Evolutionary conservation across 2,113 vertebrate species (phyloP).

Genomic region (Tor tambroides): DNA sequence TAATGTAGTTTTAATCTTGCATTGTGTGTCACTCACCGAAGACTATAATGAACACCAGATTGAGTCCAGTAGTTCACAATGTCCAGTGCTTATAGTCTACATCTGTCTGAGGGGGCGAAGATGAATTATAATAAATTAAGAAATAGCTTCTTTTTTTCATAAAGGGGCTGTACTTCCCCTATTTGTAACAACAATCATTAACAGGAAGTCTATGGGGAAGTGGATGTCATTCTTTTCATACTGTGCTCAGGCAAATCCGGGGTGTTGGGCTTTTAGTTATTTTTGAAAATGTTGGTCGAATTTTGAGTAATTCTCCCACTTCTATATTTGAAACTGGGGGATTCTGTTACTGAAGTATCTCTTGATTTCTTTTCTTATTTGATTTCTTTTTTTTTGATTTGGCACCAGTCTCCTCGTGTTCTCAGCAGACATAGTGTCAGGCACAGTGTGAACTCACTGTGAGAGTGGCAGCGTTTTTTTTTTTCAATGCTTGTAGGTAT

Average conservation of each 20-base stretch:
- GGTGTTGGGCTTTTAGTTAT: background rate
- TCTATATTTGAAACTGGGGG: background rate
- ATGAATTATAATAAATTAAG: background rate
- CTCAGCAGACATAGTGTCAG: background rate
- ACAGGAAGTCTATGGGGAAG: constrained; percentile 74
- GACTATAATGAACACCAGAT: background rate
- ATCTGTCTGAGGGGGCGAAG: background rate
- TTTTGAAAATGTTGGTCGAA: background rate
- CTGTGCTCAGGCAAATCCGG: constrained; percentile 49
- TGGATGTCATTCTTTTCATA: constrained; percentile 60
- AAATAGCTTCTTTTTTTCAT: constrained; percentile 21
- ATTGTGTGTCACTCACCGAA: background rate
- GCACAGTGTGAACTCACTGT: background rate
- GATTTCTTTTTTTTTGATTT: background rate
- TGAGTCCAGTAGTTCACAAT: background rate
- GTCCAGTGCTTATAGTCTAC: background rate
- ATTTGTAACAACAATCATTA: constrained; percentile 57
- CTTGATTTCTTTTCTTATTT: background rate
- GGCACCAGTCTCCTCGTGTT: background rate
- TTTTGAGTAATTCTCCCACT: background rate
- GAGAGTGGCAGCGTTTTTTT: background rate
- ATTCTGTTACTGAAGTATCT: background rate
- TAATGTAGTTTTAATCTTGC: background rate
- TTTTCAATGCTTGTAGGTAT: background rate
- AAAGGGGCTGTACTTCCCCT: constrained; percentile 61